Evolutionary conservation across 2,888 invertebrate genomes (phyloP).

Genomic region (Stenchaetothrips biformis): DNA sequence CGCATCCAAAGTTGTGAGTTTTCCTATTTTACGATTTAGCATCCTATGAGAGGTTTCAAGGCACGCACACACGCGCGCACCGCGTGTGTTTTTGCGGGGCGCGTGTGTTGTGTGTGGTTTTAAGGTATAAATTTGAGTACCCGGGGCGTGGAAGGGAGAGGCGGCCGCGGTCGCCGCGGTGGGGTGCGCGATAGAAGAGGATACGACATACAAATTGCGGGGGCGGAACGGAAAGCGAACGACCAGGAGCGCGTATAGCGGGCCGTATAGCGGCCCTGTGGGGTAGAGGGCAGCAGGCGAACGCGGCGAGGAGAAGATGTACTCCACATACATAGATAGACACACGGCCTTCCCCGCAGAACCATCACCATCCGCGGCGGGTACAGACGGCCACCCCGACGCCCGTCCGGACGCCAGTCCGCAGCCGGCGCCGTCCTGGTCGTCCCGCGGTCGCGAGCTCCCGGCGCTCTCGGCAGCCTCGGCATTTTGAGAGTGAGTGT

Average conservation of each 20-base stretch:
- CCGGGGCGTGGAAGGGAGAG: background rate
- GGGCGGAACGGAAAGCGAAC: constrained; percentile 19
- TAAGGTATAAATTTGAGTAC: constrained; percentile 25
- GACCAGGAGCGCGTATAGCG: constrained; percentile 6
- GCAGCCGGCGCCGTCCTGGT: no score
- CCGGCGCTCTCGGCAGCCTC: no score
- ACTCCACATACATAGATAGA: constrained; percentile 25
- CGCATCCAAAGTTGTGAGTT: constrained; percentile 24
- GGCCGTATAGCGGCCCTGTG: background rate
- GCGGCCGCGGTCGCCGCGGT: background rate
- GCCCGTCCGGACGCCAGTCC: background rate
- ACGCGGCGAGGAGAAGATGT: constrained; percentile 3
- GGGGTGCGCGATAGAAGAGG: constrained; percentile 11
- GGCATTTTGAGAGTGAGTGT: no score
- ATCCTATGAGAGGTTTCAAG: constrained; percentile 24
- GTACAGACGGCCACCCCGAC: background rate
- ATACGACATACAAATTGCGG: constrained; percentile 23
- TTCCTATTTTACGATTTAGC: constrained; percentile 25
- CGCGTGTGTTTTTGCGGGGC: constrained; percentile 6
- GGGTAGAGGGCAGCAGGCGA: background rate
- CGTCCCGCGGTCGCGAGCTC: no score
- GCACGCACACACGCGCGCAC: background rate
- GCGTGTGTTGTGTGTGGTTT: constrained; percentile 5
- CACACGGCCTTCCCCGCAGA: constrained; percentile 2
- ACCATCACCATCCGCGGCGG: constrained; percentile 10